These are phyloP conservation scores for Muscidifurax raptorellus DNA, from an alignment of 1,140 invertebrate species.

Conservation along the genomic window DNA sequence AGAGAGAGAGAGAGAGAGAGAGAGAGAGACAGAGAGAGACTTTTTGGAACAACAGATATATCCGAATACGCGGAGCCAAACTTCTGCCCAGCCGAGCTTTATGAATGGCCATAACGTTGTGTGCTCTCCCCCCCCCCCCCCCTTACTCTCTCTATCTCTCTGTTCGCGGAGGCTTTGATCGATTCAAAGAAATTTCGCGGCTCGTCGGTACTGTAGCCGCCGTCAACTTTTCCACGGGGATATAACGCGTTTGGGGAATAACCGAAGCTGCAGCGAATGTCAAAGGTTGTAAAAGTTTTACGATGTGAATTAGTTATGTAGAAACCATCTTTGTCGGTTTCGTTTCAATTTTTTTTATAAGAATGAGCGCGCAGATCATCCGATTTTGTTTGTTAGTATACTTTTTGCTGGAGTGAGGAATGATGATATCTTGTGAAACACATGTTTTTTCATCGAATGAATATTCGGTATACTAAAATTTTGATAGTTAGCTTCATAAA, in stretches of 20 bases:
- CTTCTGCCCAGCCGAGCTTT: constrained; percentile 25
- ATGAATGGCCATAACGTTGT: constrained; percentile 32
- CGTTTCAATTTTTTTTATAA: neutral
- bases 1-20: neutral
- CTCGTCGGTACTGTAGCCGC: neutral
- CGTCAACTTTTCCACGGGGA: neutral
- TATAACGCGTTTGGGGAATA: neutral
- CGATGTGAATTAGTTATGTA: constrained; percentile 8
- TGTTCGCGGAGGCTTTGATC: constrained; percentile 20
- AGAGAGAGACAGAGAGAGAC: neutral
- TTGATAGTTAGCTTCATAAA: no score
- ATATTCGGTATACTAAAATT: no score
- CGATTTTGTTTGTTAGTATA: no score
- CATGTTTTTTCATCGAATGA: no score
- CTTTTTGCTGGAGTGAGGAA: neutral
- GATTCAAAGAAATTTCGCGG: constrained; percentile 33
- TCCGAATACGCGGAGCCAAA: constrained; percentile 11
- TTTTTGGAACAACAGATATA: constrained; percentile 29
- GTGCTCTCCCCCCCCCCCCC: neutral
- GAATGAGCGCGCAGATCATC: neutral
- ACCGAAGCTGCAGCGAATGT: neutral
- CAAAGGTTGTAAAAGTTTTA: constrained; percentile 29
- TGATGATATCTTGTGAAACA: no score
- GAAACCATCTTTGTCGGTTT: neutral
- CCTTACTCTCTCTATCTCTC: neutral